Evolutionary conservation across 2,113 vertebrate genomes (phyloP).

Genomic region (Chionomys nivalis): DNA sequence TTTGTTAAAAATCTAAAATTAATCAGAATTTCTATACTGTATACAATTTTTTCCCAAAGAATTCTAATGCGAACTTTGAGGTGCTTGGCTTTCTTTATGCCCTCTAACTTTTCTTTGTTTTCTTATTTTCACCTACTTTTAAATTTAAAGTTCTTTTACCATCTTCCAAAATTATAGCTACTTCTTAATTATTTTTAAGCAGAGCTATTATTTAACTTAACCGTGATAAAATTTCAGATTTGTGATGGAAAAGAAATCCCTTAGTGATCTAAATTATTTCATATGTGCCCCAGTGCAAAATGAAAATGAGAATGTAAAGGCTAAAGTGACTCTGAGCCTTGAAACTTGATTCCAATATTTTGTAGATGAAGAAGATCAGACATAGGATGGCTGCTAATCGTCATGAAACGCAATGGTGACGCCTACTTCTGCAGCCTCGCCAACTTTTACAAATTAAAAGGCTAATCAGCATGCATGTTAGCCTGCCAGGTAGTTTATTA

Average conservation of each 20-base stretch:
- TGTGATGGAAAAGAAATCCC: background rate
- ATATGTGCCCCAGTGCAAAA: background rate
- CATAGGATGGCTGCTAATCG: background rate
- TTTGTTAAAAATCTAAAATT: background rate
- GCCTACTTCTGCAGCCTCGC: background rate
- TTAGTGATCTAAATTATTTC: slow-evolving; percentile 24
- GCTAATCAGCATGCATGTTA: background rate
- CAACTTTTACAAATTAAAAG: slow-evolving; percentile 23
- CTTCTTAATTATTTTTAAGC: slow-evolving; percentile 7
- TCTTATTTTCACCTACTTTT: slow-evolving; percentile 22
- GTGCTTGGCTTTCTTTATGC: slow-evolving; percentile 32
- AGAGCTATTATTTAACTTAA: slow-evolving; percentile 28
- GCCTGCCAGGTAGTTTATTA: background rate
- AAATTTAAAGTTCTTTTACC: background rate
- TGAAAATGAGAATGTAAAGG: slow-evolving; percentile 7
- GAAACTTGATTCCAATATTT: background rate
- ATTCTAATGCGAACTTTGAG: slow-evolving; percentile 21
- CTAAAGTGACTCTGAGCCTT: background rate
- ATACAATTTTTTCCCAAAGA: background rate
- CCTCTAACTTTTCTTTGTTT: background rate
- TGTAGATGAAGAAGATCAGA: slow-evolving; percentile 1
- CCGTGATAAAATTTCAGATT: background rate
- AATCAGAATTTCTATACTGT: background rate
- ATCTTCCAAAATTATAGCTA: slow-evolving; percentile 45
- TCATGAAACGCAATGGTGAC: background rate